Evolutionary conservation across 2,113 vertebrate species (phyloP).

Genomic region (Bubo scandiacus): DNA sequence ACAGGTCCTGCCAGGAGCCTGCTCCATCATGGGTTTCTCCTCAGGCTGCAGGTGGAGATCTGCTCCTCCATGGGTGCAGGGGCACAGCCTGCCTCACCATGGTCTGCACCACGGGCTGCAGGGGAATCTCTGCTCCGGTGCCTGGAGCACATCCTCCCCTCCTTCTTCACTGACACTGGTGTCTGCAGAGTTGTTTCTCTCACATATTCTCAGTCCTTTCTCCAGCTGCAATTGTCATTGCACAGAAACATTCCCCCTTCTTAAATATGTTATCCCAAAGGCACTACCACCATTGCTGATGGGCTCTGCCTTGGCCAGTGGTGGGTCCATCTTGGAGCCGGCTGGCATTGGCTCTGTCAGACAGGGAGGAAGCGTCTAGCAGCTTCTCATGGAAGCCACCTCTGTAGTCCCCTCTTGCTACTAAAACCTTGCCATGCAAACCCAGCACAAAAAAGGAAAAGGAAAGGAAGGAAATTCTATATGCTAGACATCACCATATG

Average conservation of each 20-base stretch:
- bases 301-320: no score
- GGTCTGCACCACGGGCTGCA: neutral
- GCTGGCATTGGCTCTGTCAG: neutral
- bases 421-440: neutral
- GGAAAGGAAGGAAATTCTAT: neutral
- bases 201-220: neutral
- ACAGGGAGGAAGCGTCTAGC: neutral
- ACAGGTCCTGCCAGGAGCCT: no score
- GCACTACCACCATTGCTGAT: neutral
- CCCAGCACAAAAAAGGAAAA: neutral
- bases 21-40: neutral
- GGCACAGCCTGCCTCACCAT: no score
- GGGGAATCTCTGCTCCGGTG: neutral
- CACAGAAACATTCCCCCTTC: neutral
- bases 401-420: neutral
- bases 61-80: neutral
- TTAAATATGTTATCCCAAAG: neutral
- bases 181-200: neutral
- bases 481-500: no score
- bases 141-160: neutral
- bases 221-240: neutral
- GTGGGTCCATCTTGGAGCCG: no score
- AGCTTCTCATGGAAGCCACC: neutral
- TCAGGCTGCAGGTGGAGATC: neutral
- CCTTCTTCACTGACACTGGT: neutral